Evolutionary conservation across 2,888 invertebrate genomes (phyloP), one percentile per base, ranked within the genome.

Genomic region (Netelia inedita): DNA sequence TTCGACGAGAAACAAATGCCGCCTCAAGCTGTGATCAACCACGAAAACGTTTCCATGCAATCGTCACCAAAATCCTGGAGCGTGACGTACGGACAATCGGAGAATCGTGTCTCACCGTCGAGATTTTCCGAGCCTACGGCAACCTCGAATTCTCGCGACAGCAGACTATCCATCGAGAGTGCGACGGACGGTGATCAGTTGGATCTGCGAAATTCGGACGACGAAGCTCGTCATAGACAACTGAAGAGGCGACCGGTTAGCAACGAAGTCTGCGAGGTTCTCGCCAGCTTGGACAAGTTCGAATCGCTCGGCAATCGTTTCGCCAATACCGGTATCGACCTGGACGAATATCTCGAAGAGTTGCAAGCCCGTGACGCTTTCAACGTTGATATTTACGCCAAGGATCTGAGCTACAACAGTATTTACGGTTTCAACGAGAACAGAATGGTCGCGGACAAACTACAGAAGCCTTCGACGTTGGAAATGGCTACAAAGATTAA

Each of bases 211-310:
- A 93, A 94, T 90, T 92, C 94, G 1, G 92, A 93, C 23, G 94
- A 94, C 86, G 94, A 94, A 84, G 94, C 94, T 1, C 88, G 95
- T 57, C 96, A 96, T 89, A 94, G 95, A 35, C 95, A 96, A 88
- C 92, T 96, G 59, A 97, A 96, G 89, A 94, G 97, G 71, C 94
- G 97, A 87, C 97, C 97, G 0, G 95, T 97, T 2, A 97, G 97
- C 21, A 96, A 97, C 90, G 96, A 97, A 88, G 91, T 93, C 16
- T 93, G 93, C 78, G 92, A 92, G 5, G 93, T 94, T 9, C 85
- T 94, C 0, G 93, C 94, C 78, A 96, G 96, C 68, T 94, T 96
- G 59, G 96, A 96, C 90, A 96, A 97, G 91, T 94, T 96, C 61
- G 96, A 96, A 81, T 95, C 95, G 11, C 93, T 96, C 21, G 94